A percentile compares a stretch with the other conserved stretches of the same genome.
Conservation (phyloP, 1,140 invertebrate species). For the Cryptotermes secundus region DNA sequence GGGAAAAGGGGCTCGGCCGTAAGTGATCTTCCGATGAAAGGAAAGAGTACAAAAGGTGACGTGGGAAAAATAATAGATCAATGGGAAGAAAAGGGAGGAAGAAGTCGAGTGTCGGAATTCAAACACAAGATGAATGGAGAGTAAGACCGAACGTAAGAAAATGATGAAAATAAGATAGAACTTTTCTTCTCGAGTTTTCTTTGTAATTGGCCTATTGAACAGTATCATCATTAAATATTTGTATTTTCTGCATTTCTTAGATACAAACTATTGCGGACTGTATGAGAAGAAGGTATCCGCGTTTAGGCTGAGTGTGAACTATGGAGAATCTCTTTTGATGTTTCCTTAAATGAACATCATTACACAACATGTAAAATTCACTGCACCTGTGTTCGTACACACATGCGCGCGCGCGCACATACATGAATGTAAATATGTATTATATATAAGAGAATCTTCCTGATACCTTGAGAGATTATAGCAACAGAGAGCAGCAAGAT, state of each 20-base stretch:
- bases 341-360: too few species aligned
- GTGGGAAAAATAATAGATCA: background rate
- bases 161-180: background rate
- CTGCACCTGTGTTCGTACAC: too few species aligned
- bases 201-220: background rate
- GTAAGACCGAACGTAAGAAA: background rate
- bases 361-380: too few species aligned
- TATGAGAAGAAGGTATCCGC: background rate
- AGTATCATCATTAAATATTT: background rate
- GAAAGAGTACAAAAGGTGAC: background rate
- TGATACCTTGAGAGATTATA: too few species aligned
- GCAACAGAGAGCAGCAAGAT: too few species aligned
- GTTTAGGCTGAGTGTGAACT: too few species aligned
- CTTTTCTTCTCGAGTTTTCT: background rate
- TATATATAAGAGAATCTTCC: too few species aligned
- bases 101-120: background rate
- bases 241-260: background rate
- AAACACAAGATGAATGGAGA: background rate
- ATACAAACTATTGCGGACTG: background rate
- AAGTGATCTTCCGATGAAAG: slow-evolving; percentile 4
- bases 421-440: too few species aligned
- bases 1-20: background rate
- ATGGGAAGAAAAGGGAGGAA: background rate
- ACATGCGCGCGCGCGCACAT: too few species aligned
- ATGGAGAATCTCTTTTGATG: too few species aligned